Evolutionary conservation across 2,888 invertebrate genomes (phyloP), one percentile per base, ranked within the genome.

Genomic region (Nudaria mundana): DNA sequence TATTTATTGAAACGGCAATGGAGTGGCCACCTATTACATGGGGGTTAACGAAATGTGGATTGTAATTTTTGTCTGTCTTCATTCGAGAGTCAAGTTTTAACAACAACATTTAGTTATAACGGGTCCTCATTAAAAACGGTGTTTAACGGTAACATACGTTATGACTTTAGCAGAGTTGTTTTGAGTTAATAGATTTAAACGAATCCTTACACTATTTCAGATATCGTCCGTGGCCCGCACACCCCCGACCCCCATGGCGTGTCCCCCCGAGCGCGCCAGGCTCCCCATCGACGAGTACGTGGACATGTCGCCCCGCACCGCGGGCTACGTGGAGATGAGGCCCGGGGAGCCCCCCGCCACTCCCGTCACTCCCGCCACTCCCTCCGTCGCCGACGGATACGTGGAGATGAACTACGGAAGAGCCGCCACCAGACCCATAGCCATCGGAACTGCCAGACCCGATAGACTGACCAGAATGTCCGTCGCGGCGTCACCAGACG

Each of bases 261-360:
- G 71, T 3, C 75, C 72, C 61, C 40, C 50, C 20, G 71, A 71
- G 3, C 65, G 70, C n/a, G 41, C 52, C 6, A 62, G 63, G 11
- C 48, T 66, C 18, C 63, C 70, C 47, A 60, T 67, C 4, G 86
- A 86, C 64, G 88, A 88, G 48, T 90, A 89, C 68, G 86, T 89
- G 37, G 88, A 86, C 71, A 89, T 89, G 89, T 80, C 82, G 0
- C 81, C 78, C 12, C 76, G 75, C 15, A 80, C 64, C 71, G 76
- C 84, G 26, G 91, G 91, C 30, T 93, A 93, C 76, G 86, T 93
- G 49, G 92, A 91, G 71, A 92, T 92, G 92, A 83, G 83, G 56
- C 89, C 65, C 66, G 85, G 72, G 31, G 71, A 71, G 51, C 51
- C 40, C 40, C 40, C 47, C 32, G 36, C 51, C 15, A 44, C 40